Conservation (phyloP, 1,140 invertebrate genomes). For the Odontomachus brunneus region DNA sequence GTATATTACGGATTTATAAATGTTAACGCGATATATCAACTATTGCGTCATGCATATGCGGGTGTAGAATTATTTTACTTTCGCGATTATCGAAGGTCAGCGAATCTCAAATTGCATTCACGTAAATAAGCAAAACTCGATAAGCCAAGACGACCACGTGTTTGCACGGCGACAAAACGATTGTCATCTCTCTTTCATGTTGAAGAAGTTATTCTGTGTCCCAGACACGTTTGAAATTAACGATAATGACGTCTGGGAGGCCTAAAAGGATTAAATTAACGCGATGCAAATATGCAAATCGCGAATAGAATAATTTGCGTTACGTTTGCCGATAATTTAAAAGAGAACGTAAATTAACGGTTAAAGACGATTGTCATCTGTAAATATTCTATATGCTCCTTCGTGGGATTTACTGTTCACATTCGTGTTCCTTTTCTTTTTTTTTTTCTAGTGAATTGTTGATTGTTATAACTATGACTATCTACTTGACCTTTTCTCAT, state of each 20-base stretch:
- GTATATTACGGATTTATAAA: too few relatives aligned
- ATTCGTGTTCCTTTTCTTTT: background rate
- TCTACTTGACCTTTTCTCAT: slow-evolving; percentile 17
- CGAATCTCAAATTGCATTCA: too few relatives aligned
- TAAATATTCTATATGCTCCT: slow-evolving; percentile 39
- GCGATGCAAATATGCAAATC: background rate
- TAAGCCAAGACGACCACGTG: background rate
- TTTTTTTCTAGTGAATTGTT: slow-evolving; percentile 32
- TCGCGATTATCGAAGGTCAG: too few relatives aligned
- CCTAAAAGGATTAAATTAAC: slow-evolving; percentile 11
- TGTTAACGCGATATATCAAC: too few relatives aligned
- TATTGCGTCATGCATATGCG: too few relatives aligned
- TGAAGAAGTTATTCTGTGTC: background rate
- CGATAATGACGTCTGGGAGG: slow-evolving; percentile 10
- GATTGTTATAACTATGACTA: slow-evolving; percentile 19
- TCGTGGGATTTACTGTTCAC: slow-evolving; percentile 15
- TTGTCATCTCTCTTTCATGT: slow-evolving; percentile 14
- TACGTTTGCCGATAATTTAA: background rate
- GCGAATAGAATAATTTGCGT: background rate
- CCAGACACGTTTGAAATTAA: background rate
- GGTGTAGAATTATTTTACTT: too few relatives aligned
- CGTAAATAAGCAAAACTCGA: too few relatives aligned
- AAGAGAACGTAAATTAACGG: slow-evolving; percentile 15
- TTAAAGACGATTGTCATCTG: slow-evolving; percentile 26
- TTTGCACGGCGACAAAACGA: slow-evolving; percentile 8